Evolutionary conservation across 2,888 invertebrate genomes (phyloP).

Genomic region (Athetis lepigone): DNA sequence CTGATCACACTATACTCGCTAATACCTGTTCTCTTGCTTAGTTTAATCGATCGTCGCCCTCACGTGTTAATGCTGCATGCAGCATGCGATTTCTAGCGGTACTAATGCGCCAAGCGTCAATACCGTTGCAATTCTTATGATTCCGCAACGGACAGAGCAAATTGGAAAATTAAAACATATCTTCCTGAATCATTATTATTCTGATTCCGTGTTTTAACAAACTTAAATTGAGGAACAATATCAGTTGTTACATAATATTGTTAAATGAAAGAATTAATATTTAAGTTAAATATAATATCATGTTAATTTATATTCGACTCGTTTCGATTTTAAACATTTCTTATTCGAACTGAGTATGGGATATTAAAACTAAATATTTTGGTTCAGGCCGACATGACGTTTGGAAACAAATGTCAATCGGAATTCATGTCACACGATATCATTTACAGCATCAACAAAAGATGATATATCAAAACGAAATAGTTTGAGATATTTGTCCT

Average conservation of each 20-base stretch:
- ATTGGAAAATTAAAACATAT: slow-evolving; percentile 36
- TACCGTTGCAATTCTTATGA: slow-evolving; percentile 52
- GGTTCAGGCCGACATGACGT: background rate
- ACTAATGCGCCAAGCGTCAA: slow-evolving; percentile 39
- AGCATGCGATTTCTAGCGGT: slow-evolving; percentile 50
- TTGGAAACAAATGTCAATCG: slow-evolving; percentile 30
- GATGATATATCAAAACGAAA: slow-evolving; percentile 21
- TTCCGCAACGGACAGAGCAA: slow-evolving; percentile 33
- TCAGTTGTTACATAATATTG: slow-evolving; percentile 23
- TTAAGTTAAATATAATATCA: slow-evolving; percentile 30
- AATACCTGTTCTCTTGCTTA: slow-evolving; percentile 2
- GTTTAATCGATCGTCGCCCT: slow-evolving; percentile 23
- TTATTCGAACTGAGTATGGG: slow-evolving; percentile 5
- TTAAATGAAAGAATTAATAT: slow-evolving; percentile 13
- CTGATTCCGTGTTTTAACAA: slow-evolving; percentile 17
- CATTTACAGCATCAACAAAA: slow-evolving; percentile 19
- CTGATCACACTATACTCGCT: background rate
- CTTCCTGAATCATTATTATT: slow-evolving; percentile 32
- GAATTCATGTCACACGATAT: slow-evolving; percentile 33
- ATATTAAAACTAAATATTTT: slow-evolving; percentile 29
- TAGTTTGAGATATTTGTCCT: slow-evolving; percentile 17
- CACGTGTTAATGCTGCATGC: slow-evolving; percentile 47
- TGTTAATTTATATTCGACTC: slow-evolving; percentile 20
- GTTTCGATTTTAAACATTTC: slow-evolving; percentile 15
- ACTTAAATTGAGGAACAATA: slow-evolving; percentile 14